Percentiles rank a stretch among this genome's conserved stretches.
Evolutionary conservation across 1,140 invertebrate species (phyloP).

Genomic region (Apolygus lucorum): DNA sequence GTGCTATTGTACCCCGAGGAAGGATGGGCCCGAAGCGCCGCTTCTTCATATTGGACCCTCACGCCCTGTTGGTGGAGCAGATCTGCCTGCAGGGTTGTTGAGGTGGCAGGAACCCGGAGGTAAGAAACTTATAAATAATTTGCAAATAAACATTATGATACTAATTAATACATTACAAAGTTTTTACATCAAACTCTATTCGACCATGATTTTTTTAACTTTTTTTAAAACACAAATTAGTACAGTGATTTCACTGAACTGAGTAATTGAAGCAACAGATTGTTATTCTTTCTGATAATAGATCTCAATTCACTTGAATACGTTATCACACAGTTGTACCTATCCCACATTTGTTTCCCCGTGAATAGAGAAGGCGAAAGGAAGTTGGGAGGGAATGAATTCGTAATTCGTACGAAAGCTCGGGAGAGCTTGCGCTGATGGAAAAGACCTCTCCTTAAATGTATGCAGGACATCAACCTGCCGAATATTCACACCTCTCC

Average conservation of each 20-base stretch:
- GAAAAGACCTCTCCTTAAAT: neutral
- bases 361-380: too few relatives aligned
- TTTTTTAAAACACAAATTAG: too few relatives aligned
- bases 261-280: too few relatives aligned
- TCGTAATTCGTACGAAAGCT: neutral
- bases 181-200: too few relatives aligned
- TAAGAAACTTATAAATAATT: slow-evolving; percentile 40
- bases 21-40: slow-evolving; percentile 73
- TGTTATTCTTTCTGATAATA: too few relatives aligned
- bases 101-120: slow-evolving; percentile 69
- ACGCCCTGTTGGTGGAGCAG: slow-evolving; percentile 76
- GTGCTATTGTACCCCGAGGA: slow-evolving; percentile 84
- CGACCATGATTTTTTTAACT: too few relatives aligned
- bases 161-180: too few relatives aligned
- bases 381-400: neutral
- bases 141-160: too few relatives aligned
- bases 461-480: neutral
- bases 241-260: too few relatives aligned
- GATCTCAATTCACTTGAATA: too few relatives aligned
- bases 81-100: slow-evolving; percentile 70
- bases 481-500: neutral
- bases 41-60: slow-evolving; percentile 77
- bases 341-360: too few relatives aligned
- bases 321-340: too few relatives aligned
- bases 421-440: neutral